Conservation (phyloP, 2,888 invertebrate species). For the Callyntrura guangdongensis region DNA sequence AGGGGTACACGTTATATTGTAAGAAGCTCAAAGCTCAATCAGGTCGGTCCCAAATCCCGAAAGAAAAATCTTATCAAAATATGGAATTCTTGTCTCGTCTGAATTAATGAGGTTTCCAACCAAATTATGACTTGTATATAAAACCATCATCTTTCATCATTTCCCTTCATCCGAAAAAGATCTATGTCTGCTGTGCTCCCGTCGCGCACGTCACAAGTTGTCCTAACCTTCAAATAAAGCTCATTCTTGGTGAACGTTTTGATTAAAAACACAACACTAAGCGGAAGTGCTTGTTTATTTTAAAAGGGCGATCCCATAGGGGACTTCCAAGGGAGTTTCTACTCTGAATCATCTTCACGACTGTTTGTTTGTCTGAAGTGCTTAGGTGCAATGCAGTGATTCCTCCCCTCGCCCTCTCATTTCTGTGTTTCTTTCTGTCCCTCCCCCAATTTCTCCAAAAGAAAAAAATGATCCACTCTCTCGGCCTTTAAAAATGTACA, state of each 20-base stretch:
- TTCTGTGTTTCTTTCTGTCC: background rate
- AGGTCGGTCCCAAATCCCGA: too few species aligned
- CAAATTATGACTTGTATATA: too few species aligned
- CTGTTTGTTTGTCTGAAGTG: background rate
- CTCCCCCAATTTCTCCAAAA: background rate
- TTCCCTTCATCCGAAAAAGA: too few species aligned
- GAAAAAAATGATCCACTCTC: conserved; percentile 48
- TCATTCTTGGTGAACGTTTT: background rate
- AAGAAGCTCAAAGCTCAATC: too few species aligned
- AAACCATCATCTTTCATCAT: too few species aligned
- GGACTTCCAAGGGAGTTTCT: conserved; percentile 13
- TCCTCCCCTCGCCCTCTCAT: background rate
- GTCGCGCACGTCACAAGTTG: too few species aligned
- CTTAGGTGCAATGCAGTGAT: background rate
- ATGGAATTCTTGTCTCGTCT: too few species aligned
- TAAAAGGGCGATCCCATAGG: background rate
- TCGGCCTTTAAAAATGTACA: background rate
- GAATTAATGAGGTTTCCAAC: too few species aligned
- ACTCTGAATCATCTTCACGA: conserved; percentile 1
- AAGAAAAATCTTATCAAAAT: too few species aligned
- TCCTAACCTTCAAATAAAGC: background rate
- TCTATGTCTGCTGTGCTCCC: too few species aligned
- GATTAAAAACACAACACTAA: background rate
- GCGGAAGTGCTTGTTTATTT: background rate
- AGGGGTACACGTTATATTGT: too few species aligned